A percentile compares a stretch with the other conserved stretches of the same genome.
Conservation (phyloP, 2,888 invertebrate genomes). For the Eristalinus aeneus region DNA sequence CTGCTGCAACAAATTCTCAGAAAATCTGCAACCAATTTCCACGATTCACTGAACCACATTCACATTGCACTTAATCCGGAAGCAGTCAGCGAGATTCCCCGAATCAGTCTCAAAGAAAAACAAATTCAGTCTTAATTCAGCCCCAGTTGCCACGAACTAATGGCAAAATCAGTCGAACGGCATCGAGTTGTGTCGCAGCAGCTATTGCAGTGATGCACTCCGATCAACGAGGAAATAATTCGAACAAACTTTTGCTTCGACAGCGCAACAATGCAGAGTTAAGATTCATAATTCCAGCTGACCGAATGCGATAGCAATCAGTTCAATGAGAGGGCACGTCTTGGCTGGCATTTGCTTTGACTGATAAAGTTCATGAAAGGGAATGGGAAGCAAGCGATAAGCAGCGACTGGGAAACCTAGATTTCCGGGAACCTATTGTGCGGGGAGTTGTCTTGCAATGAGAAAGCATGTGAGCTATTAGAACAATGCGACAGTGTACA, state of each 20-base stretch:
- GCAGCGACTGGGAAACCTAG: too few species aligned
- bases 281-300: too few species aligned
- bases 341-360: too few species aligned
- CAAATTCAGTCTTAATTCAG: background rate
- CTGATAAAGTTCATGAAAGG: too few species aligned
- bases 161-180: background rate
- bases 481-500: too few species aligned
- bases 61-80: background rate
- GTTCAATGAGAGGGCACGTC: too few species aligned
- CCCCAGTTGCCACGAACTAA: background rate
- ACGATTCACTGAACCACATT: background rate
- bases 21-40: too few species aligned
- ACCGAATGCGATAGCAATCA: too few species aligned
- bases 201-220: background rate
- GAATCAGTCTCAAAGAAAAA: background rate
- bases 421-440: too few species aligned
- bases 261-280: background rate
- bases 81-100: background rate
- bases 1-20: background rate
- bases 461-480: too few species aligned
- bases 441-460: too few species aligned
- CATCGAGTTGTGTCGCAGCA: background rate
- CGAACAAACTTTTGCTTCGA: background rate
- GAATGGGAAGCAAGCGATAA: too few species aligned
- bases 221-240: background rate